Evolutionary conservation across 1,140 invertebrate species (phyloP).

Genomic region (Microplitis demolitor): DNA sequence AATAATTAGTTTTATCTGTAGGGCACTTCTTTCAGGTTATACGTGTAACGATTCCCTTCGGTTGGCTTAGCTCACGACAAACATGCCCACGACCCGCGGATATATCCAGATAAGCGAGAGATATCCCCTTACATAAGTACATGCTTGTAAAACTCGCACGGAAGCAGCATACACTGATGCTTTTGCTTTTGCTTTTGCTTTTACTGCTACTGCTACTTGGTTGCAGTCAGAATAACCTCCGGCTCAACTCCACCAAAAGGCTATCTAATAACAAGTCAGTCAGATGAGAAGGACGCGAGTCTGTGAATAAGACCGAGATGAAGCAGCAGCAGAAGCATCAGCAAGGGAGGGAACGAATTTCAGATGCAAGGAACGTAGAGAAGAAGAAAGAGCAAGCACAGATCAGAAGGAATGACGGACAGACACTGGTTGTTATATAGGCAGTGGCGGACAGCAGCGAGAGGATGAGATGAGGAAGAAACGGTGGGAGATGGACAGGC

Average conservation of each 20-base stretch:
- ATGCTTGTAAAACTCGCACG: slow-evolving; percentile 35
- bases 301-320: neutral
- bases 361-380: slow-evolving; percentile 43
- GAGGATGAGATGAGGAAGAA: slow-evolving; percentile 33
- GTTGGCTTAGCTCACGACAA: slow-evolving; percentile 26
- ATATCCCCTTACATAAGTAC: slow-evolving; percentile 37
- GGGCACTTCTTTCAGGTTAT: slow-evolving; percentile 31
- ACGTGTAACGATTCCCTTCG: slow-evolving; percentile 33
- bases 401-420: slow-evolving; percentile 23
- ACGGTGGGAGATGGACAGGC: slow-evolving; percentile 43
- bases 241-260: neutral
- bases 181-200: neutral
- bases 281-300: slow-evolving; percentile 1
- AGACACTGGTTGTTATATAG: neutral
- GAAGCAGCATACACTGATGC: slow-evolving; percentile 1
- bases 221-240: neutral
- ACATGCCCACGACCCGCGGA: slow-evolving; percentile 35
- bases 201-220: neutral
- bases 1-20: slow-evolving; percentile 55
- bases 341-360: slow-evolving; percentile 53
- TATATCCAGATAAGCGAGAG: slow-evolving; percentile 35
- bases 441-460: neutral
- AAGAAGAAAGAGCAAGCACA: slow-evolving; percentile 5
- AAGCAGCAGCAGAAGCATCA: slow-evolving; percentile 17
- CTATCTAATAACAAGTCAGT: slow-evolving; percentile 8